Percentiles rank a stretch among this genome's conserved stretches.
Conservation (phyloP, 2,113 vertebrate species). For the Oostethus manadensis region DNA sequence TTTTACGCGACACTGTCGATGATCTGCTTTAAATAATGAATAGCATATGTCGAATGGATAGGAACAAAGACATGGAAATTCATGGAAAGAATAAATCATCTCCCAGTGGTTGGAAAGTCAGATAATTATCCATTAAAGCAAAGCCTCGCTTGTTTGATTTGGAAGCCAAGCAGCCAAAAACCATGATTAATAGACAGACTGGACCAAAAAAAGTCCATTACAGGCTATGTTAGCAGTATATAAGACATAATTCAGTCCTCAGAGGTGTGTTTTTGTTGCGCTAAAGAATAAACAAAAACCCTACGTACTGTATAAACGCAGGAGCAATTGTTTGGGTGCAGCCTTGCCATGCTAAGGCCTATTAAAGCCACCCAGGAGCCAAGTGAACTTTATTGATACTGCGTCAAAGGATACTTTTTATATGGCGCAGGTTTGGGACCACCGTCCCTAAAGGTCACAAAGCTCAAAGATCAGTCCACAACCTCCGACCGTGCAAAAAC, state of each 20-base stretch:
- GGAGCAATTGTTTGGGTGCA: too few species aligned
- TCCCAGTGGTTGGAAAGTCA: constrained; percentile 43
- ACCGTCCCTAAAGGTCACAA: too few species aligned
- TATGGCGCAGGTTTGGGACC: too few species aligned
- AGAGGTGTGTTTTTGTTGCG: background rate
- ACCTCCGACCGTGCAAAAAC: too few species aligned
- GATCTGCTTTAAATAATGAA: background rate
- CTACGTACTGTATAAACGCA: too few species aligned
- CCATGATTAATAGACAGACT: constrained; percentile 24
- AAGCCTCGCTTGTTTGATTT: constrained; percentile 25
- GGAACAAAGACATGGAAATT: background rate
- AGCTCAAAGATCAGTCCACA: too few species aligned
- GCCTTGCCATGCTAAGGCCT: too few species aligned
- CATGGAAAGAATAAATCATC: constrained; percentile 2
- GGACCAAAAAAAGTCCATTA: constrained; percentile 17
- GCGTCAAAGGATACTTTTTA: too few species aligned
- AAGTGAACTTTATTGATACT: too few species aligned
- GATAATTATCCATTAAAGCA: constrained; percentile 18
- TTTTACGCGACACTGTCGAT: background rate
- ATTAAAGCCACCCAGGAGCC: too few species aligned
- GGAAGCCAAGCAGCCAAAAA: constrained; percentile 19
- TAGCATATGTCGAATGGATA: background rate
- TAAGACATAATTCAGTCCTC: constrained; percentile 2
- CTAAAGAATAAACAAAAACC: background rate
- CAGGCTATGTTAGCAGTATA: constrained; percentile 3